Percentiles rank a stretch among this genome's conserved stretches.
These are phyloP conservation scores for Parochlus steinenii DNA, from an alignment of 2,888 invertebrate species.

Conservation along the genomic window DNA sequence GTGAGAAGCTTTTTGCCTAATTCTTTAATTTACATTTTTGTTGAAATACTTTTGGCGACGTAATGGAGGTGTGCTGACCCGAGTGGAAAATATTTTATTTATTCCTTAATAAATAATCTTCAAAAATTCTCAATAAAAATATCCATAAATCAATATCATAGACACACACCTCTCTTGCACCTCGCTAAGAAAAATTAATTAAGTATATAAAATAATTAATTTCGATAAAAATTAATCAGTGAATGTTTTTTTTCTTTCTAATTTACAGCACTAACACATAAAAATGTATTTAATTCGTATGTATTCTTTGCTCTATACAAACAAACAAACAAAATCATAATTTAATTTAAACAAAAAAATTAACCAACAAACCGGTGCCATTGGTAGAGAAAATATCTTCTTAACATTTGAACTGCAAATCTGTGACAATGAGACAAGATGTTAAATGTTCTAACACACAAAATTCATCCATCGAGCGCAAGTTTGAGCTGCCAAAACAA, in stretches of 20 bases:
- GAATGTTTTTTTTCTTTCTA: slow-evolving; percentile 13
- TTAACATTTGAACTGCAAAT: too few relatives aligned
- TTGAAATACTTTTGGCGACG: slow-evolving; percentile 2
- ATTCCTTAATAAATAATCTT: too few relatives aligned
- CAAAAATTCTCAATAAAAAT: background rate
- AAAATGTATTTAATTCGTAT: slow-evolving; percentile 13
- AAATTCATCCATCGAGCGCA: too few relatives aligned
- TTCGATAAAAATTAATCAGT: slow-evolving; percentile 11
- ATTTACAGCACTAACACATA: slow-evolving; percentile 13
- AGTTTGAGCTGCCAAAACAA: too few relatives aligned
- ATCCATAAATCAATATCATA: slow-evolving; percentile 2
- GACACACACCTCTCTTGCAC: too few relatives aligned
- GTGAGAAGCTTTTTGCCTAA: slow-evolving; percentile 6
- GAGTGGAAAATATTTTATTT: background rate
- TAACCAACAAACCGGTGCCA: too few relatives aligned
- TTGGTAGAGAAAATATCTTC: too few relatives aligned
- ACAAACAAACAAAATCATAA: too few relatives aligned
- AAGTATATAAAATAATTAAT: background rate
- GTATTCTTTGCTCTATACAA: slow-evolving; percentile 13
- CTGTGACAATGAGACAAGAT: too few relatives aligned
- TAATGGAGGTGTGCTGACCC: background rate
- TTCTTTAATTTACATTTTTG: slow-evolving; percentile 6
- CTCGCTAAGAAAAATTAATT: too few relatives aligned
- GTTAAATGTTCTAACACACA: too few relatives aligned
- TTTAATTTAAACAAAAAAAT: too few relatives aligned